Conservation (phyloP, 2,888 invertebrate species). For the Lasioglossum pauxillum region DNA sequence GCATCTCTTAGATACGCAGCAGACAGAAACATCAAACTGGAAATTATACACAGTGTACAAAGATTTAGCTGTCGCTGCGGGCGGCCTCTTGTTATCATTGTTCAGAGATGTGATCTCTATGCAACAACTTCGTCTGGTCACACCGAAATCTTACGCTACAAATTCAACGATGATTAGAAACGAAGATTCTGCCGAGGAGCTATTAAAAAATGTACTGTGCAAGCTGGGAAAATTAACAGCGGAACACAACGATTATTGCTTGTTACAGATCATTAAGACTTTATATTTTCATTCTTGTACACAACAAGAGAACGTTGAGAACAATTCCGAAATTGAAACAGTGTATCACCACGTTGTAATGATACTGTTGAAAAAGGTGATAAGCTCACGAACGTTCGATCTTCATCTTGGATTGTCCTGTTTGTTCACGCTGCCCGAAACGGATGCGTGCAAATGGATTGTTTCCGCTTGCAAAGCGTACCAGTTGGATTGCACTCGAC, state of each 20-base stretch:
- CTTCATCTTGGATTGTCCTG: slow-evolving; percentile 79
- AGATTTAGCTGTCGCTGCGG: slow-evolving; percentile 72
- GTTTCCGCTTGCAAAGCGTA: slow-evolving; percentile 51
- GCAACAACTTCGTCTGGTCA: slow-evolving; percentile 19
- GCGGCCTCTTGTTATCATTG: slow-evolving; percentile 67
- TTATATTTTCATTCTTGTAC: slow-evolving; percentile 65
- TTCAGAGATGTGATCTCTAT: slow-evolving; percentile 63
- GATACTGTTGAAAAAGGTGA: slow-evolving; percentile 80
- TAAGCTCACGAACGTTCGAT: slow-evolving; percentile 81
- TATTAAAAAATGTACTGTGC: slow-evolving; percentile 45
- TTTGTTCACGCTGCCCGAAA: slow-evolving; percentile 77
- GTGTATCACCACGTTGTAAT: slow-evolving; percentile 73
- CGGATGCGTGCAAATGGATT: slow-evolving; percentile 75
- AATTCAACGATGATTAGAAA: neutral
- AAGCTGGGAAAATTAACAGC: slow-evolving; percentile 58
- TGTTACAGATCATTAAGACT: slow-evolving; percentile 72
- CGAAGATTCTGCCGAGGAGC: slow-evolving; percentile 23
- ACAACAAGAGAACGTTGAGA: neutral
- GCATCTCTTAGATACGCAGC: slow-evolving; percentile 13
- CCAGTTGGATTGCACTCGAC: slow-evolving; percentile 69
- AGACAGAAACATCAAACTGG: slow-evolving; percentile 53
- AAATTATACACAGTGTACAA: slow-evolving; percentile 74
- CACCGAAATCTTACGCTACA: neutral
- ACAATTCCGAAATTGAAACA: slow-evolving; percentile 67
- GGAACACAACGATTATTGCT: slow-evolving; percentile 75